Percentiles rank a stretch among this genome's conserved stretches.
Evolutionary conservation across 1,140 invertebrate species (phyloP).

Genomic region (Neotoxoptera formosana): DNA sequence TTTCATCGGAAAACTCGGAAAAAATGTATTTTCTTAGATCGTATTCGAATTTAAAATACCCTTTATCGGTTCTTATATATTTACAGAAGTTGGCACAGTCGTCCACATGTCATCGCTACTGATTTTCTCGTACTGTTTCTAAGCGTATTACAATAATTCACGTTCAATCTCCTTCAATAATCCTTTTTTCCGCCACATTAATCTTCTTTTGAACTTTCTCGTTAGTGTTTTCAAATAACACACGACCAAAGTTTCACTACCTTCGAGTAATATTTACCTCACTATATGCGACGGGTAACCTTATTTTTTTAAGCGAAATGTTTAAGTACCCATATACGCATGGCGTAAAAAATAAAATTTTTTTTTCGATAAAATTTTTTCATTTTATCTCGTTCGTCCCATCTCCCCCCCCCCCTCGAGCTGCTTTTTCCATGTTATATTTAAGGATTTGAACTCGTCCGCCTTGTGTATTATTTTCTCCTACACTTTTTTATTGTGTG

Average conservation of each 20-base stretch:
- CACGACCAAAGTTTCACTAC: background rate
- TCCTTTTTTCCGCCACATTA: background rate
- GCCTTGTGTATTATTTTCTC: background rate
- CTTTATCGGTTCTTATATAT: background rate
- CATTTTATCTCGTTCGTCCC: background rate
- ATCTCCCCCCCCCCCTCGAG: background rate
- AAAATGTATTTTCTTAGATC: background rate
- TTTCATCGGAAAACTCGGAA: background rate
- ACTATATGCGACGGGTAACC: background rate
- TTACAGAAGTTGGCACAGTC: background rate
- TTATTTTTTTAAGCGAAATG: background rate
- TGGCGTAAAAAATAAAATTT: no score
- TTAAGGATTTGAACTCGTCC: background rate
- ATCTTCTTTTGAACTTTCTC: background rate
- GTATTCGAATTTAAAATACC: background rate
- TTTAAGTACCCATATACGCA: background rate
- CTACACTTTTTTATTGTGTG: background rate
- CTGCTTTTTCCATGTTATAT: background rate
- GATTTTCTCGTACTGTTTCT: background rate
- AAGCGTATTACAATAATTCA: background rate
- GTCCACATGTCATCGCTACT: background rate
- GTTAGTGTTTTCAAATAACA: background rate
- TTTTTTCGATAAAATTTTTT: background rate
- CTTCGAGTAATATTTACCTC: background rate
- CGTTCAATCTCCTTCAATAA: background rate